Percentiles rank a stretch among this genome's conserved stretches.
These are phyloP conservation scores for Brachionus calyciflorus DNA, from an alignment of 1,140 invertebrate species.

Conservation along the genomic window DNA sequence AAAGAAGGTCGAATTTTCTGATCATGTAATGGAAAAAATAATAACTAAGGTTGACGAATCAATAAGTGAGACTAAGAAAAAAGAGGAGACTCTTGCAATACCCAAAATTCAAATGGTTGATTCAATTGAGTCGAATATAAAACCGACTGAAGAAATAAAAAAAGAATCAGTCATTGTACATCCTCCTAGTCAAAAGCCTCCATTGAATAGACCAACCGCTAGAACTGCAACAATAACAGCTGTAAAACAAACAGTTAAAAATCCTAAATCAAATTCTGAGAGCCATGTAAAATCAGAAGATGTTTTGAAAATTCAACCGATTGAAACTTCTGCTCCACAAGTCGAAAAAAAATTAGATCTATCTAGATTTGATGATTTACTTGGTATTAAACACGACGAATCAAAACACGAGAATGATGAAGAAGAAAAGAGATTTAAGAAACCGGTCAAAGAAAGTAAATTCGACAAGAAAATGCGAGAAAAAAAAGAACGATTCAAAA, in stretches of 20 bases:
- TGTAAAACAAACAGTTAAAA: no score
- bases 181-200: no score
- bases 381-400: slow-evolving; percentile 1
- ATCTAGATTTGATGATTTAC: slow-evolving; percentile 13
- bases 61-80: no score
- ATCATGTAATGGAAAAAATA: not conserved
- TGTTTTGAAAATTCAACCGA: not conserved
- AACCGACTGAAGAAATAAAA: no score
- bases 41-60: not conserved
- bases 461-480: slow-evolving; percentile 25
- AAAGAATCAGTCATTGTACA: no score
- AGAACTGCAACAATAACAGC: no score
- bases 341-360: not conserved
- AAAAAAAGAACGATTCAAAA: slow-evolving; percentile 9
- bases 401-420: not conserved
- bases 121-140: no score
- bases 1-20: slow-evolving; percentile 13
- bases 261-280: no score
- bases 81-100: no score
- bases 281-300: no score
- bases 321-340: not conserved
- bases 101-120: no score
- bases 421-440: not conserved
- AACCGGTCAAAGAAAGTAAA: slow-evolving; percentile 6
- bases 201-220: no score